phyloP scores from a whole-genome alignment of 2,797 vertebrate genomes.

The Rhinophrynus dorsalis region DNA sequence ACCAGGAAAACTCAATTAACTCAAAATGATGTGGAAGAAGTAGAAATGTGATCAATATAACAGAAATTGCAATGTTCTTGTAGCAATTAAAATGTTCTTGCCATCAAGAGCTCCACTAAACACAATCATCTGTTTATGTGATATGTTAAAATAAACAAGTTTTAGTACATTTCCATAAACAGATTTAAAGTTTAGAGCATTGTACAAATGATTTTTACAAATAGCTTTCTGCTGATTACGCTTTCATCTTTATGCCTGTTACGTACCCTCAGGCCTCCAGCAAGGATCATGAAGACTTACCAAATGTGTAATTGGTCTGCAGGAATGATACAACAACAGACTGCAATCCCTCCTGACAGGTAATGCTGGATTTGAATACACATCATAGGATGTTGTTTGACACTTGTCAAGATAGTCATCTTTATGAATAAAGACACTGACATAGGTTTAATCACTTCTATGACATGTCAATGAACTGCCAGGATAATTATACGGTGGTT shows the following conservation, averaged over 20 bases:
- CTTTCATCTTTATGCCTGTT: background rate
- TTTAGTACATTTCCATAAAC: conserved; percentile 37
- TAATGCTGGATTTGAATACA: background rate
- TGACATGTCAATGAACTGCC: too few relatives aligned
- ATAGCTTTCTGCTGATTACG: background rate
- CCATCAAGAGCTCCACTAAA: background rate
- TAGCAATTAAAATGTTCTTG: conserved; percentile 28
- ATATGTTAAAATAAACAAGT: conserved; percentile 32
- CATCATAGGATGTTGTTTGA: background rate
- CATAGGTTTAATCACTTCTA: too few relatives aligned
- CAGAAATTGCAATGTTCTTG: conserved; percentile 2
- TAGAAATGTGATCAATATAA: conserved; percentile 12
- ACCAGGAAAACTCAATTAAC: conserved; percentile 29
- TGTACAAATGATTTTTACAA: conserved; percentile 2
- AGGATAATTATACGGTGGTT: too few relatives aligned
- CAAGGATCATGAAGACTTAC: background rate
- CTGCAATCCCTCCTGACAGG: background rate
- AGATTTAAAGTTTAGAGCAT: conserved; percentile 5
- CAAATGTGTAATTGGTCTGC: background rate
- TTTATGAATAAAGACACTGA: too few relatives aligned
- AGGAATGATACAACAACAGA: background rate
- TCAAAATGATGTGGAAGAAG: background rate
- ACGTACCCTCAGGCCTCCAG: background rate
- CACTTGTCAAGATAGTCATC: background rate
- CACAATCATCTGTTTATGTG: background rate